Evolutionary conservation across 2,113 vertebrate genomes (phyloP), one percentile per base, ranked within the genome.

Genomic region (Tetrao urogallus): DNA sequence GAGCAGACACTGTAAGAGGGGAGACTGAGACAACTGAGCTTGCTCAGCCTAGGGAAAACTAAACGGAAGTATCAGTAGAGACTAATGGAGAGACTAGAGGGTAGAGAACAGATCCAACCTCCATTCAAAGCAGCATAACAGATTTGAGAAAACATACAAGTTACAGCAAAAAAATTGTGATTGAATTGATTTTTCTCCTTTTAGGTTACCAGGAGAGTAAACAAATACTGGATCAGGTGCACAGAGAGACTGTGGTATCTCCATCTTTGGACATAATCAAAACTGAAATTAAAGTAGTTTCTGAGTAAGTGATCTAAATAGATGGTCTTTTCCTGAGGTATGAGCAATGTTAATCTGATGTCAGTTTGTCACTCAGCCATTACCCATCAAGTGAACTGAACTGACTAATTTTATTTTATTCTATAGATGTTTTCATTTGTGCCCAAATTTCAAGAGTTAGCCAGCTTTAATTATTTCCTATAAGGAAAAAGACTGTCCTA

Each of bases 1-100:
- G 32, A 69, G 24, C 30, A 74, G 27, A 52, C 10, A 8, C n/a
- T 42, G 1, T 14, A 13, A 4, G 54, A 69, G 28, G 12, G 28
- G 17, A 90, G 10, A 28, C 28, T 50, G 17, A 57, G 6, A 66
- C 28, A 63, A 78, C 5, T 11, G 20, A 24, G 27, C 56, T 83
- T 69, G 5, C 36, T 78, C 43, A 60, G 48, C 20, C 61, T 58
- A 43, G 7, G 83, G 48, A 69, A 83, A 45, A 47, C 13, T 63
- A 24, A n/a, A n/a, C 6, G 13, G 36, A 24, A 5, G 8, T 34
- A 45, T 3, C 0, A 18, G 22, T 21, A 16, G 5, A 50, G 6
- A 47, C 14, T 19, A 38, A 32, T 4, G 7, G 13, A n/a, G 56
- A 57, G 30, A 56, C 54, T 56, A 32, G 22, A 66, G 11, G 8